Evolutionary conservation across 2,888 invertebrate genomes (phyloP).

Genomic region (Drosophila rellima): DNA sequence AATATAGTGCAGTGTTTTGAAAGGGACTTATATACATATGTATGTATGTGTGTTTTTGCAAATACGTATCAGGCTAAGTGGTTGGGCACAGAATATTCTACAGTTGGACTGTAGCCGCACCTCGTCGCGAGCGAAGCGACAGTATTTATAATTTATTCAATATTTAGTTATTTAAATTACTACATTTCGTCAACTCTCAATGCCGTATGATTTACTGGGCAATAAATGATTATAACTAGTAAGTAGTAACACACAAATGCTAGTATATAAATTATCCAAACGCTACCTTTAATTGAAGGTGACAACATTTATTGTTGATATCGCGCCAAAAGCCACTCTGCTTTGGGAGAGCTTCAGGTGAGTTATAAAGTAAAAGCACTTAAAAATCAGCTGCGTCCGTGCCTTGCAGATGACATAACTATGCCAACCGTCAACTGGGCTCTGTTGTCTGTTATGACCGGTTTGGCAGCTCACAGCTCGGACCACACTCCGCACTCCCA

Average conservation of each 20-base stretch:
- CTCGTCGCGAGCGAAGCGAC: too few species aligned
- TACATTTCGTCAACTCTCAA: background rate
- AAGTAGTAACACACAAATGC: background rate
- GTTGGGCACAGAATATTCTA: too few species aligned
- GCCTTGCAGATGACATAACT: constrained; percentile 48
- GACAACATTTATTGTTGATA: background rate
- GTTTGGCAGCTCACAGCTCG: constrained; percentile 43
- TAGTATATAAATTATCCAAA: background rate
- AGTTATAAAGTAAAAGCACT: constrained; percentile 43
- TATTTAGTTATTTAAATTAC: background rate
- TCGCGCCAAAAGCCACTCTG: background rate
- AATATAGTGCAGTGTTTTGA: too few species aligned
- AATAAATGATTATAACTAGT: background rate
- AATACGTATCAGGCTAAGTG: too few species aligned
- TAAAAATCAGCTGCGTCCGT: constrained; percentile 38
- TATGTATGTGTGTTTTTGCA: too few species aligned
- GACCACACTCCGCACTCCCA: constrained; percentile 30
- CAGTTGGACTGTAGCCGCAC: too few species aligned
- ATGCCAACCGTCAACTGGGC: constrained; percentile 17
- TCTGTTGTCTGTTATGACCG: constrained; percentile 44
- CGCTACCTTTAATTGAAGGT: constrained; percentile 2
- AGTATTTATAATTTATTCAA: background rate
- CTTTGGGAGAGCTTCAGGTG: background rate
- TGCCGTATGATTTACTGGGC: background rate
- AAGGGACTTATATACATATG: too few species aligned